Evolutionary conservation across 2,888 invertebrate species (phyloP).

Genomic region (Eupithecia centaureata): DNA sequence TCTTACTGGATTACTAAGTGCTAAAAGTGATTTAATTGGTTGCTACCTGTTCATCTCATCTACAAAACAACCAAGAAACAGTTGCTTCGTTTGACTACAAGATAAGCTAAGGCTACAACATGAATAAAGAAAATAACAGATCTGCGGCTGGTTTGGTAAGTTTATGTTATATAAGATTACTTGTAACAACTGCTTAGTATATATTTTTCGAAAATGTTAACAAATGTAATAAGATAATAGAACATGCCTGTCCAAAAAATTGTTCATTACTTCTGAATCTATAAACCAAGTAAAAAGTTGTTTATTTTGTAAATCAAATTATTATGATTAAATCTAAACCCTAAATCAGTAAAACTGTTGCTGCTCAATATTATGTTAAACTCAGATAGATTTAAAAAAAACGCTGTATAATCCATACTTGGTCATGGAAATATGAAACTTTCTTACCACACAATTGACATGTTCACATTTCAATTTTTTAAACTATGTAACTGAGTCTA

Average conservation of each 20-base stretch:
- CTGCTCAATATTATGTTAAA: neutral
- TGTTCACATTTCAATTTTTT: too few species aligned
- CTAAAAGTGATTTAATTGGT: slow-evolving; percentile 2
- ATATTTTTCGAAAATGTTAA: too few species aligned
- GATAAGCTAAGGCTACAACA: slow-evolving; percentile 31
- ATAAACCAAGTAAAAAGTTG: too few species aligned
- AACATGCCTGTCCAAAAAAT: neutral
- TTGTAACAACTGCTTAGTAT: too few species aligned
- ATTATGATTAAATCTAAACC: too few species aligned
- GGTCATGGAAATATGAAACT: too few species aligned
- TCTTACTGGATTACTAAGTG: neutral
- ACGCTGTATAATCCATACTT: neutral
- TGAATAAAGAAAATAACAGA: slow-evolving; percentile 65
- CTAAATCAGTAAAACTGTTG: neutral
- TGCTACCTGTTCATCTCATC: neutral
- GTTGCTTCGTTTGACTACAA: neutral
- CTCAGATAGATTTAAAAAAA: too few species aligned
- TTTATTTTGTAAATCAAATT: neutral
- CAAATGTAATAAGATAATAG: too few species aligned
- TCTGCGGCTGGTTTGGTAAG: slow-evolving; percentile 72
- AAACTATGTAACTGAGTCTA: too few species aligned
- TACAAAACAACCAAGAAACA: neutral
- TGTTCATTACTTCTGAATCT: too few species aligned
- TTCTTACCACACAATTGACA: too few species aligned
- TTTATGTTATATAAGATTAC: slow-evolving; percentile 14